Evolutionary conservation across 2,888 invertebrate genomes (phyloP), one percentile per base, ranked within the genome.

Genomic region (Belgica antarctica): DNA sequence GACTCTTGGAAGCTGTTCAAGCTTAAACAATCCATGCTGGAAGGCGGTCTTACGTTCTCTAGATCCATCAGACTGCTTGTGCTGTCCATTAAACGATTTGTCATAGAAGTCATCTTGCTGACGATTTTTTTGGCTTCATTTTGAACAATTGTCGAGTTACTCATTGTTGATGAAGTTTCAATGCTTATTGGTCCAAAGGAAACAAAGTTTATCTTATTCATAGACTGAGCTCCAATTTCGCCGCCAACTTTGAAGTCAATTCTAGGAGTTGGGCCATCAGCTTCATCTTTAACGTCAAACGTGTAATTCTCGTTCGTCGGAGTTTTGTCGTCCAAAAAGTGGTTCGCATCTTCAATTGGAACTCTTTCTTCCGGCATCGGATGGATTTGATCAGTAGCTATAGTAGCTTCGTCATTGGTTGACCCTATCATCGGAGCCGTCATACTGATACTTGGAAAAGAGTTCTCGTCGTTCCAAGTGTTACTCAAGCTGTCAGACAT

Each of bases 401-500:
- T 79, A 17, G 68, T 68, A 1, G 15, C 78, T 73, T 88, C 87
- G 74, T 87, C 87, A 70, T 84, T 84, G 71, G 89, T 84, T 0
- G 90, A 89, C 0, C 86, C 84, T 1, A 88, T 83, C 75, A 88
- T 81, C 0, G 90, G 91, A 0, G 87, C 87, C 34, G 89, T 88
- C 31, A 89, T 86, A 73, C 90, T 90, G 70, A 92, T 86, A 63
- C 89, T 91, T 0, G 92, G 92, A 77, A 91, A 91, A 0, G 91
- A 89, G 31, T 89, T 82, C 77, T 90, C 88, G 70, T 92, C 91
- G 75, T 89, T 90, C 91, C 92, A 92, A 0, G 90, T 90, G 76
- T 89, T 89, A 46, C 74, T 75, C 0, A 77, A 72, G 74, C 82
- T 78, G 72, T 81, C 76, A 61, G 80, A 80, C 79, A 80, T 78